phyloP scores from a whole-genome alignment of 2,113 vertebrate genomes.

The Psittacara wagleri region DNA sequence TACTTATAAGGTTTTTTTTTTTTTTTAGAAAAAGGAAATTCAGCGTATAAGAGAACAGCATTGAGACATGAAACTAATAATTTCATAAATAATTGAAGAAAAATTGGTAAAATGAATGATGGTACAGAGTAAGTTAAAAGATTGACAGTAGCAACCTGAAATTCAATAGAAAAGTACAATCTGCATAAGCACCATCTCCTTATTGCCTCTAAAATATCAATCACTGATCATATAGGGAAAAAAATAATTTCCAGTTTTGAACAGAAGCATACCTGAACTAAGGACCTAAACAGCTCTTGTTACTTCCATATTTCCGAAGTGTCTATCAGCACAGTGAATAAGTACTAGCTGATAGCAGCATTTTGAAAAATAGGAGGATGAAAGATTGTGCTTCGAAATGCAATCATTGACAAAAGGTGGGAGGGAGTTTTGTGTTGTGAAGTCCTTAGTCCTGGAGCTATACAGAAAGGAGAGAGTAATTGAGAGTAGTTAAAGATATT shows the following conservation, averaged over 20 bases:
- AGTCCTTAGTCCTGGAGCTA: not conserved
- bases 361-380: not conserved
- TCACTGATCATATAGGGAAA: not conserved
- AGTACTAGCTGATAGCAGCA: not conserved
- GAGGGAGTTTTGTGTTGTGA: not conserved
- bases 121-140: not conserved
- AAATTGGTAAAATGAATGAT: not conserved
- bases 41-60: not conserved
- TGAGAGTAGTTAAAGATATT: not conserved
- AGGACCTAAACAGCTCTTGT: not conserved
- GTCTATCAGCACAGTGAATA: not conserved
- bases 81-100: not conserved
- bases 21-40: not conserved
- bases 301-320: not conserved
- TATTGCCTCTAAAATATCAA: not conserved
- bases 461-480: not conserved
- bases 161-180: not conserved
- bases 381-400: not conserved
- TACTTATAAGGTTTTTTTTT: not conserved
- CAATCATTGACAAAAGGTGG: not conserved
- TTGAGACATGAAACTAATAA: not conserved
- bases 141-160: not conserved
- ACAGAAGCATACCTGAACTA: not conserved
- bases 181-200: accelerated
- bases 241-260: not conserved